phyloP scores from a whole-genome alignment of 2,888 invertebrate genomes.

The Sminthurides aquaticus region DNA sequence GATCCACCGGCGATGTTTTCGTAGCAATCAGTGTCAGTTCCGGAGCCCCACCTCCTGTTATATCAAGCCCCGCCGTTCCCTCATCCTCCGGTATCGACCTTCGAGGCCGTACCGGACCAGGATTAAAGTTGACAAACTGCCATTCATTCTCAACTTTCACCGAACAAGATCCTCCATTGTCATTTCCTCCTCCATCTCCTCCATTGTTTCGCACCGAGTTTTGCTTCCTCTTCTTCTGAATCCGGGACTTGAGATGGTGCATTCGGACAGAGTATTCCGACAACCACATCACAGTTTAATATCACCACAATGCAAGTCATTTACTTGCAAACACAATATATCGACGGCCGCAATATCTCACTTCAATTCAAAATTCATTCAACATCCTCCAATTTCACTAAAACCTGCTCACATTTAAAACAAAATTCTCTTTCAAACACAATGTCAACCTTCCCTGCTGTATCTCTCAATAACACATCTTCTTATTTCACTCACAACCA shows the following conservation, averaged over 20 bases:
- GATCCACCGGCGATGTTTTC: slow-evolving; percentile 12
- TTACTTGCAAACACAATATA: neutral
- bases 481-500: no score
- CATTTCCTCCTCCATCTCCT: neutral
- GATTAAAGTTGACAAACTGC: slow-evolving; percentile 48
- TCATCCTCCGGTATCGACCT: neutral
- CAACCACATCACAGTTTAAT: slow-evolving; percentile 45
- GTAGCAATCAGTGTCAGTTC: neutral
- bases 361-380: neutral
- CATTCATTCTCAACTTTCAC: slow-evolving; percentile 45
- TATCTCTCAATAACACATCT: no score
- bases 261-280: slow-evolving; percentile 47
- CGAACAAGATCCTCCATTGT: slow-evolving; percentile 35
- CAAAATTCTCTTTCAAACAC: no score
- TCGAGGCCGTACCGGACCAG: slow-evolving; percentile 43
- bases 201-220: slow-evolving; percentile 24
- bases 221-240: slow-evolving; percentile 45
- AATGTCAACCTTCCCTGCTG: no score
- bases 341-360: no score
- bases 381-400: neutral
- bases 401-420: neutral
- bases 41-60: neutral
- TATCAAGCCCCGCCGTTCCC: neutral
- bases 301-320: neutral
- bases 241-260: slow-evolving; percentile 48